Base-by-base conservation (phyloP, 2,113 vertebrate species). In the Osmerus eperlanus region DNA sequence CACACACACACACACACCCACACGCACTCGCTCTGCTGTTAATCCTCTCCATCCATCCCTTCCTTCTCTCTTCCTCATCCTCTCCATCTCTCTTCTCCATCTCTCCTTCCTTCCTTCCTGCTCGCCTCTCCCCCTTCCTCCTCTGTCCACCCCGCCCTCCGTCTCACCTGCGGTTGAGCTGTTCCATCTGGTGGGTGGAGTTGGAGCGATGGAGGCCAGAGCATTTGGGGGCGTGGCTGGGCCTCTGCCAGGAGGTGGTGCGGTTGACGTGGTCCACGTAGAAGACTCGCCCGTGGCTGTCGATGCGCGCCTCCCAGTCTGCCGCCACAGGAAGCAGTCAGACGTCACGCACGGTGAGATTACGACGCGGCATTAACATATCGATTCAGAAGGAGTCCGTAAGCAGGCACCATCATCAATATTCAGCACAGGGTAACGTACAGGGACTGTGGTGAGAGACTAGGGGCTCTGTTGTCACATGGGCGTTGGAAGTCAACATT, bases 291-390 rank as follows among this genome's bases (percentile, higher is more conserved):
- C 97, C 97, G 0, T 99, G 97, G 87, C 97, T 98, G 93, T 99
- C 97, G 68, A 99, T 93, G 8, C 97, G 94, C 71, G 97, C 97
- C 87, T 99, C 97, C 97, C 97, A 99, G 79, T 99, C 97, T 99
- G 90, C 47, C 61, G 78, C 72, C 62, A 62, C 75, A 87, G 71
- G 79, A 70, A 21, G 19, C 56, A 58, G 56, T 58, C 8, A 52
- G 1, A 8, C 54, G 16, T 56, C 62, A 64, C 15, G 9, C 61
- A 36, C 2, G 5, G 54, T 56, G 53, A 3, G 16, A 54, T 12
- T 0, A 15, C 53, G 4, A 54, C 13, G 16, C 54, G 16, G 54
- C 3, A 4, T 56, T 11, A 11, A 47, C 41, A 7, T 12, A 1
- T 47, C 9, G 8, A 47, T 47, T 9, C 8, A 12, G 41, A 47